phyloP scores from a whole-genome alignment of 2,797 vertebrate species.

The Vipera latastei region DNA sequence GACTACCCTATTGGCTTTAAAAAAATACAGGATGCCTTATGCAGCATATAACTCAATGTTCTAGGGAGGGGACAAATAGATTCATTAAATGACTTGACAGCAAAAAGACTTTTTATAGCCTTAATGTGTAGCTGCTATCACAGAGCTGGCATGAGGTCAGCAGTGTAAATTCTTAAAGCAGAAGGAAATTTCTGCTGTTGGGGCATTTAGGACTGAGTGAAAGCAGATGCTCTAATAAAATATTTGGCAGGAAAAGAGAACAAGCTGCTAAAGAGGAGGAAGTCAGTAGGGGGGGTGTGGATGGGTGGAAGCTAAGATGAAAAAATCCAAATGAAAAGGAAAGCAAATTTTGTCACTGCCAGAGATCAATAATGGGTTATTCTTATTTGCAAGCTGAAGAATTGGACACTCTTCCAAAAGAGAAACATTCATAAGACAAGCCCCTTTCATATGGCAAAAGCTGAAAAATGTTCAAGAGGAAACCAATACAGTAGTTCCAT shows the following conservation, averaged over 20 bases:
- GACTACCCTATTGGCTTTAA: background rate
- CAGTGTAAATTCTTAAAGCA: constrained; percentile 27
- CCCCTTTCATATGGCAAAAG: background rate
- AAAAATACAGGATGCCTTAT: constrained; percentile 3
- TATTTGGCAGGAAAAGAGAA: constrained; percentile 23
- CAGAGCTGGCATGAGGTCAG: constrained; percentile 10
- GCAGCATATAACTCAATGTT: constrained; percentile 3
- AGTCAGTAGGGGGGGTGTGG: background rate
- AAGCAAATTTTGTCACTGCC: background rate
- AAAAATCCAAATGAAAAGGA: constrained; percentile 7
- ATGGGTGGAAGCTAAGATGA: background rate
- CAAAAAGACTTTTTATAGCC: constrained; percentile 28
- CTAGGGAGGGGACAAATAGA: background rate
- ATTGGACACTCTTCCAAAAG: background rate
- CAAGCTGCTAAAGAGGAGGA: constrained; percentile 2
- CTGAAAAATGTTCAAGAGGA: background rate
- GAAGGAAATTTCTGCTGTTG: constrained; percentile 36
- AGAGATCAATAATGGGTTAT: background rate
- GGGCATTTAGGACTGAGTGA: constrained; percentile 32
- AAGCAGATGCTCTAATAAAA: constrained; percentile 38
- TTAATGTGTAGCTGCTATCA: constrained; percentile 26
- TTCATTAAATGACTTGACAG: background rate
- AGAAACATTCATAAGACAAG: background rate
- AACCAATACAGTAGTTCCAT: too few relatives aligned
- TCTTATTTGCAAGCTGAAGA: background rate